These are phyloP conservation scores for Limnephilus marmoratus DNA, from an alignment of 2,888 invertebrate genomes.

Conservation along the genomic window DNA sequence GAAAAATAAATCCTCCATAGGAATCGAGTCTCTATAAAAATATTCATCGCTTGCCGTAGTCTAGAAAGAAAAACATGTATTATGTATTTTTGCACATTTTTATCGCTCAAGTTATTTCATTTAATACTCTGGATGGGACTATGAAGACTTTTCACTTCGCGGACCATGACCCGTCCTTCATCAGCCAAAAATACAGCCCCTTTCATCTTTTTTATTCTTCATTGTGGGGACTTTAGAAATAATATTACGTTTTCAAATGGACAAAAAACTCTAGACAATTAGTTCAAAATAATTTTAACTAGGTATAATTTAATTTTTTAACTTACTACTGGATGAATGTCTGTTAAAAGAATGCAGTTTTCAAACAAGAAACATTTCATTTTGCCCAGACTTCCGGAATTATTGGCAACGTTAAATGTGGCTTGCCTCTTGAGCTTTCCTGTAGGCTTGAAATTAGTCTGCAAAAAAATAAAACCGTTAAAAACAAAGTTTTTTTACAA, in stretches of 20 bases:
- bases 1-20: conserved; percentile 1
- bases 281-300: neutral
- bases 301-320: too few species aligned
- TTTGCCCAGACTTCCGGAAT: neutral
- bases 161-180: neutral
- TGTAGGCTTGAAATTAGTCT: neutral
- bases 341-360: neutral
- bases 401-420: neutral
- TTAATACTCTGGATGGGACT: neutral
- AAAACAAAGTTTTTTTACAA: too few species aligned
- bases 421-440: conserved; percentile 4
- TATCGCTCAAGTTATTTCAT: neutral
- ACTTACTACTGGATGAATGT: neutral
- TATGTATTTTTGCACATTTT: neutral
- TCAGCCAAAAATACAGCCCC: neutral
- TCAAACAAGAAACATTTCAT: conserved; percentile 42
- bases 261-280: neutral
- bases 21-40: neutral
- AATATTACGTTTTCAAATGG: neutral
- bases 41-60: neutral
- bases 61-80: neutral
- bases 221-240: neutral
- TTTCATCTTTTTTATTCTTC: neutral
- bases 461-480: neutral
- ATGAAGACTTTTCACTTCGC: too few species aligned